Conservation (phyloP, 2,888 invertebrate species). For the Sphaerophoria rueppellii region DNA sequence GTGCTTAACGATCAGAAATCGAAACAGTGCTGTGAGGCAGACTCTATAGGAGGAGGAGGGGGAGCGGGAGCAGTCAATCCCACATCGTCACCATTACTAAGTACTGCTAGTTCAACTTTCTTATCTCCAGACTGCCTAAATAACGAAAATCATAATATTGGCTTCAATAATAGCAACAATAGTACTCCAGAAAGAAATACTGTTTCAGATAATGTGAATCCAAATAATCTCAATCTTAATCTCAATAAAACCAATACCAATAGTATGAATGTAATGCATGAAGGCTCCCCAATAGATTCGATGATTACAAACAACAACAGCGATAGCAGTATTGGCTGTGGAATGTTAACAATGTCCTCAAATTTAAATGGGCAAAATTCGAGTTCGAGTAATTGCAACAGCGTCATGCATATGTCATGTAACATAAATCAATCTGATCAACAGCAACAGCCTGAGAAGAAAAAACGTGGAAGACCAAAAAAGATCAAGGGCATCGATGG, state of each 20-base stretch:
- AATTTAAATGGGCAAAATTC: slow-evolving; percentile 36
- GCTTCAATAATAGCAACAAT: slow-evolving; percentile 50
- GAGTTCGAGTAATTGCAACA: slow-evolving; percentile 50
- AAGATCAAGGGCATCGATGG: slow-evolving; percentile 85
- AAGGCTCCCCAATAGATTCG: slow-evolving; percentile 40
- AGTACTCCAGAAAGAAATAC: slow-evolving; percentile 51
- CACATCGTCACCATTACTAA: slow-evolving; percentile 29
- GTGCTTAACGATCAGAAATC: slow-evolving; percentile 90
- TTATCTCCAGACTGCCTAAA: slow-evolving; percentile 45
- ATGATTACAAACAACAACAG: slow-evolving; percentile 2
- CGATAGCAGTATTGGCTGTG: slow-evolving; percentile 43
- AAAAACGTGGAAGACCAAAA: slow-evolving; percentile 95
- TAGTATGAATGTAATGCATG: slow-evolving; percentile 48
- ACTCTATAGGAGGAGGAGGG: slow-evolving; percentile 75
- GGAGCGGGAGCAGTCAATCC: no score
- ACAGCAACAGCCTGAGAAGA: slow-evolving; percentile 89
- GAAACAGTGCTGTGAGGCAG: slow-evolving; percentile 85
- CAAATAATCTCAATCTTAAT: no score
- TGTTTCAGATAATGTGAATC: slow-evolving; percentile 32
- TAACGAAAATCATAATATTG: slow-evolving; percentile 44
- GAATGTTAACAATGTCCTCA: slow-evolving; percentile 26
- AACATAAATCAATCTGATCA: slow-evolving; percentile 71
- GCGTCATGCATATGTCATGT: slow-evolving; percentile 47
- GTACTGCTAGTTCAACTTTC: slow-evolving; percentile 15
- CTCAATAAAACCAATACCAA: slow-evolving; percentile 21